Evolutionary conservation across 1,140 invertebrate genomes (phyloP), one percentile per base, ranked within the genome.

Genomic region (Drosophila fuyamai): DNA sequence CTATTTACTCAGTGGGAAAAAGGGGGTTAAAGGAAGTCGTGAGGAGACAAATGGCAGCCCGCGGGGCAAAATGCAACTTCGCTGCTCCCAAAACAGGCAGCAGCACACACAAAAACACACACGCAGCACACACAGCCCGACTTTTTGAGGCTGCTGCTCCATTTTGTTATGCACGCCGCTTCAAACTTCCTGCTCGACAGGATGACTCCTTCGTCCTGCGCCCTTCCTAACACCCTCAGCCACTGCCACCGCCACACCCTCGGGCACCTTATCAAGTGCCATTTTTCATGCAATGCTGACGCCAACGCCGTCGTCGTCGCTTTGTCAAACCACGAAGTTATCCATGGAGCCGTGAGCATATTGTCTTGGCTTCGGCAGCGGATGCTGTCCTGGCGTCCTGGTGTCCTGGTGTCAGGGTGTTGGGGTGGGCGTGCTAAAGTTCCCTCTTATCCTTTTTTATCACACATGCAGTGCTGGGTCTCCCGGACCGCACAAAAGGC

Each of bases 121-220:
- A 23, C 23, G 23, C 23, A 23, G 51, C 54, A 38, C 48, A 68
- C 27, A 56, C 65, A 27, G 23, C 47, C 62, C 59, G 65, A 61
- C 58, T 57, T 44, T 44, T 44, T 41, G 16, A 53, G 63, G 47
- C 54, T 40, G 54, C 53, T 77, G 57, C 63, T 68, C 43, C 65
- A 70, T 77, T 77, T 77, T 77, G 74, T 70, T 77, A 62, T 76
- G 75, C 75, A 61, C 53, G 53, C 81, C 62, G 76, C 83, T 86
- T 86, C 83, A 86, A 84, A 88, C 83, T 88, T 86, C 82, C 82
- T 86, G 79, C 82, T 85, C 84, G 82, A 61, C 82, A 81, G 82
- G 62, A 75, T 81, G 83, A 67, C 58, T 80, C 63, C 50, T 40
- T 14, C 53, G 51, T 18, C 8, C 65, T 47, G 4, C 71, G 16